phyloP scores from a whole-genome alignment of 2,113 vertebrate genomes.

The Herpailurus yagouaroundi region DNA sequence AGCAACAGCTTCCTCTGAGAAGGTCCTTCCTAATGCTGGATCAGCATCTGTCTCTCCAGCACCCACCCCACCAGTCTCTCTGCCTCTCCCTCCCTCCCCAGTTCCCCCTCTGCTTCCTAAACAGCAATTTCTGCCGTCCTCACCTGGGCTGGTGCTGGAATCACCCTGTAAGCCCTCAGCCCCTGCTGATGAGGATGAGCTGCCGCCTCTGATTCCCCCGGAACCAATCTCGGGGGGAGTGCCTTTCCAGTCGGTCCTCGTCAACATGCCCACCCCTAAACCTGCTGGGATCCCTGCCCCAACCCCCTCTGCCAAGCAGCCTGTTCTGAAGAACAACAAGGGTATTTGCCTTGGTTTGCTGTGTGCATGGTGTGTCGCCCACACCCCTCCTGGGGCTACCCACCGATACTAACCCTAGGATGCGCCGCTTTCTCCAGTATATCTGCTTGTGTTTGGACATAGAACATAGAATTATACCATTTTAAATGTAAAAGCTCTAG shows the following conservation, averaged over 20 bases:
- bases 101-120: slow-evolving; percentile 76
- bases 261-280: slow-evolving; percentile 85
- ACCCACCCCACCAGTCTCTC: slow-evolving; percentile 59
- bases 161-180: slow-evolving; percentile 67
- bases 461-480: slow-evolving; percentile 60
- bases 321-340: slow-evolving; percentile 95
- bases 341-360: slow-evolving; percentile 90
- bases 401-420: slow-evolving; percentile 85
- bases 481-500: slow-evolving; percentile 56
- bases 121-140: slow-evolving; percentile 72
- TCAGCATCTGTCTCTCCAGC: slow-evolving; percentile 46
- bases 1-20: slow-evolving; percentile 49
- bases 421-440: slow-evolving; percentile 42
- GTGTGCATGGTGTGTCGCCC: slow-evolving; percentile 89
- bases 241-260: slow-evolving; percentile 82
- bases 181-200: slow-evolving; percentile 90
- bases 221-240: slow-evolving; percentile 85
- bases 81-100: slow-evolving; percentile 64
- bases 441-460: slow-evolving; percentile 70
- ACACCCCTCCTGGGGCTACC: slow-evolving; percentile 77
- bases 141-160: slow-evolving; percentile 68
- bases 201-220: slow-evolving; percentile 95
- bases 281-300: slow-evolving; percentile 79
- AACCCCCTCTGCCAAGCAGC: slow-evolving; percentile 87
- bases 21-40: slow-evolving; percentile 45